These are phyloP conservation scores for Malthinus seriepunctatus DNA, from an alignment of 2,888 invertebrate species.

Conservation along the genomic window DNA sequence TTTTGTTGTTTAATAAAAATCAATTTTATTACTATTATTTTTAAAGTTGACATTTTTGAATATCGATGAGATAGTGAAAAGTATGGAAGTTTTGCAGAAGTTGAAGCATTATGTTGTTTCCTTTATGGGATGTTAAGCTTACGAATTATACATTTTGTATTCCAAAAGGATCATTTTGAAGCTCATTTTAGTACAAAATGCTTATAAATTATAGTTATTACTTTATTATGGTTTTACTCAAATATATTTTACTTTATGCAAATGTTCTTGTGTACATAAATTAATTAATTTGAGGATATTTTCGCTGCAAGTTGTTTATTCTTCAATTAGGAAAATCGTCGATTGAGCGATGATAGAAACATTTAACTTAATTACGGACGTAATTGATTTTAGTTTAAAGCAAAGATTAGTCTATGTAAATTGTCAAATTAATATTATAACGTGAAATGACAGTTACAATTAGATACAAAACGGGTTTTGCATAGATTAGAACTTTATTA, in stretches of 20 bases:
- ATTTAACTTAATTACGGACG: not conserved
- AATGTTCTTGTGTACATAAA: not conserved
- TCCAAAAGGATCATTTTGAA: constrained; percentile 12
- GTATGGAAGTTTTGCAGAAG: constrained; percentile 27
- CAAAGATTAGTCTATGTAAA: not conserved
- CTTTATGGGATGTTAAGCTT: constrained; percentile 37
- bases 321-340: not conserved
- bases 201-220: not conserved
- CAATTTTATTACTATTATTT: constrained; percentile 47
- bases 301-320: not conserved
- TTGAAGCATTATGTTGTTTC: constrained; percentile 30
- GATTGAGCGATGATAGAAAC: not conserved
- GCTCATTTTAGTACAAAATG: constrained; percentile 3
- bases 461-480: not conserved
- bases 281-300: not conserved
- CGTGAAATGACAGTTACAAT: constrained; percentile 1
- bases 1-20: constrained; percentile 37
- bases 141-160: constrained; percentile 20
- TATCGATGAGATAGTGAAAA: constrained; percentile 40
- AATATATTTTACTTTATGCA: not conserved
- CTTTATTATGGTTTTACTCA: not conserved
- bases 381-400: constrained; percentile 1
- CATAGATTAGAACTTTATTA: constrained; percentile 1
- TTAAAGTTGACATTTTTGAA: constrained; percentile 47
- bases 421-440: constrained; percentile 1